Percentiles rank a stretch among this genome's conserved stretches.
phyloP scores from a whole-genome alignment of 2,113 vertebrate genomes.

The Dryoscopus gambensis region DNA sequence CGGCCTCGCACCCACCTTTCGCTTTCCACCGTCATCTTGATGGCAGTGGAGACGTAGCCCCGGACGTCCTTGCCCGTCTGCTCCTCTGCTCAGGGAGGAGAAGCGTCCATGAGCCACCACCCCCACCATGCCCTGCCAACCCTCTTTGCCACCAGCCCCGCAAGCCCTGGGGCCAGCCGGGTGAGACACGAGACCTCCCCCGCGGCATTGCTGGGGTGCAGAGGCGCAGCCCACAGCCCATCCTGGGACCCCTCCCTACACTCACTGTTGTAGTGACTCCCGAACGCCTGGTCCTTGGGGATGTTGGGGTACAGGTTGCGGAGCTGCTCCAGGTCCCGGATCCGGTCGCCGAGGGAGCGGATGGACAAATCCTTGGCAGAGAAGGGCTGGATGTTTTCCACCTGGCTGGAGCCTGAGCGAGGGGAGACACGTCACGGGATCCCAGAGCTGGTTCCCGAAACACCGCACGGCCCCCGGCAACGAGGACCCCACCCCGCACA shows the following conservation, averaged over 20 bases:
- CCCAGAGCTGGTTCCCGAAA: fast-evolving
- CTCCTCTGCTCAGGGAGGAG: conserved; percentile 54
- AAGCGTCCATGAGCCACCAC: neutral
- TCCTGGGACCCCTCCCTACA: neutral
- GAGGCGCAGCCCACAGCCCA: neutral
- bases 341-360: conserved; percentile 86
- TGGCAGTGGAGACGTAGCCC: conserved; percentile 73
- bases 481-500: fast-evolving
- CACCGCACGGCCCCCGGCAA: fast-evolving
- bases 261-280: conserved; percentile 88
- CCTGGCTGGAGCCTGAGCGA: conserved; percentile 76
- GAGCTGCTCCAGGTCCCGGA: conserved; percentile 85
- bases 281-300: conserved; percentile 85
- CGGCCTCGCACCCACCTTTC: neutral
- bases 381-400: conserved; percentile 96
- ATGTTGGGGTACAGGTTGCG: conserved; percentile 81
- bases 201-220: neutral
- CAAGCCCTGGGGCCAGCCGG: neutral
- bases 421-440: neutral
- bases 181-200: neutral
- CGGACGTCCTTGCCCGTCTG: conserved; percentile 72
- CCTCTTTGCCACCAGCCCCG: neutral
- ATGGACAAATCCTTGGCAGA: conserved; percentile 90
- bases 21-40: conserved; percentile 76
- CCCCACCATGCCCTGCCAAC: neutral